These are phyloP conservation scores for Hydriomena furcata DNA, from an alignment of 2,888 invertebrate genomes.

Conservation along the genomic window DNA sequence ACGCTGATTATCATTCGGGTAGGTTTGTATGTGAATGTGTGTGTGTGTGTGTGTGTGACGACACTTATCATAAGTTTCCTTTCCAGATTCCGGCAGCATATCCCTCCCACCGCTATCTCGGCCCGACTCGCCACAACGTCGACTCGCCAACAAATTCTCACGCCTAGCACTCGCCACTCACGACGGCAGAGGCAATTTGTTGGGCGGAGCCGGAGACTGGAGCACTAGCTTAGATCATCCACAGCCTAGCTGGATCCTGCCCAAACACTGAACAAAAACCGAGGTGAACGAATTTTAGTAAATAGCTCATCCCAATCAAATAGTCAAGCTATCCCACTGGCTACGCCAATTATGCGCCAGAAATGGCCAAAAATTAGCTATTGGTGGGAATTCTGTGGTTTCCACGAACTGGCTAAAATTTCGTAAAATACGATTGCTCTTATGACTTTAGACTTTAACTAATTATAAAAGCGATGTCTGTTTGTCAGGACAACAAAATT, in stretches of 20 bases:
- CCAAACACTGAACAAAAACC: conserved; percentile 63
- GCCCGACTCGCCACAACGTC: conserved; percentile 84
- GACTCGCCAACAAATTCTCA: conserved; percentile 92
- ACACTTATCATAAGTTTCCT: background rate
- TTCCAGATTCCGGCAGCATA: conserved; percentile 73
- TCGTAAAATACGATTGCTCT: too few relatives aligned
- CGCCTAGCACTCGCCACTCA: conserved; percentile 94
- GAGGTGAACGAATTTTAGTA: too few relatives aligned
- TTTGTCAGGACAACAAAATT: too few relatives aligned
- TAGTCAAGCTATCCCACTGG: conserved; percentile 3
- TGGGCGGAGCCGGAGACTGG: conserved; percentile 93
- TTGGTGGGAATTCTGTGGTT: too few relatives aligned
- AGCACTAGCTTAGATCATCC: conserved; percentile 60
- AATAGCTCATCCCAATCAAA: too few relatives aligned
- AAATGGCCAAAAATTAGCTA: too few relatives aligned
- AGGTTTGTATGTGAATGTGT: background rate
- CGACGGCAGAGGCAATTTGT: conserved; percentile 93
- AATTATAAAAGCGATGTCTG: too few relatives aligned
- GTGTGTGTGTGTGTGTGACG: background rate
- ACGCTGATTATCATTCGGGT: conserved; percentile 73
- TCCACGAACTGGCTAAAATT: too few relatives aligned
- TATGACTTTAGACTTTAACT: too few relatives aligned
- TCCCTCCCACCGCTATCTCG: conserved; percentile 72
- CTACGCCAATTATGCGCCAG: background rate
- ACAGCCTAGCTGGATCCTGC: conserved; percentile 70